Conservation (phyloP, 2,113 vertebrate genomes). For the Carettochelys insculpta region DNA sequence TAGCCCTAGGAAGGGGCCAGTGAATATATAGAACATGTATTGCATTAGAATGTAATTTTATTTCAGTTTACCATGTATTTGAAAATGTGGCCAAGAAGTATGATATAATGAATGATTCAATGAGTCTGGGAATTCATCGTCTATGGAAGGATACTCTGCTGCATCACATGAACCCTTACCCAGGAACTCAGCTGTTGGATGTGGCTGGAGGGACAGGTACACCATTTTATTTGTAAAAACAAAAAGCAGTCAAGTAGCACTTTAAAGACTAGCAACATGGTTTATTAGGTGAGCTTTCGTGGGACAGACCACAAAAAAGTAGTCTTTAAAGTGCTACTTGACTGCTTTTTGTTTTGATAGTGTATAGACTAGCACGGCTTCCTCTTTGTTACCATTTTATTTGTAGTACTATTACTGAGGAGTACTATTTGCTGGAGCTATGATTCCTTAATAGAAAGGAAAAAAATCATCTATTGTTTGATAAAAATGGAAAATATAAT, state of each 20-base stretch:
- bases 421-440: neutral
- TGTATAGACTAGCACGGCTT: too few species aligned
- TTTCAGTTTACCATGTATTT: slow-evolving; percentile 92
- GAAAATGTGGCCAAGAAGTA: slow-evolving; percentile 94
- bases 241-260: too few species aligned
- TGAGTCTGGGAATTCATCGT: slow-evolving; percentile 94
- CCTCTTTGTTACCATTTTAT: neutral
- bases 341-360: too few species aligned
- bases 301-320: too few species aligned
- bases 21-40: fast-evolving
- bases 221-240: neutral
- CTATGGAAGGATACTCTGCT: slow-evolving; percentile 93
- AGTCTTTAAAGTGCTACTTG: too few species aligned
- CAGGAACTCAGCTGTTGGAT: slow-evolving; percentile 88
- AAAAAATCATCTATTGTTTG: neutral
- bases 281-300: too few species aligned
- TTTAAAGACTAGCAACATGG: too few species aligned
- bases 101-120: slow-evolving; percentile 96
- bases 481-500: neutral
- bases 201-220: slow-evolving; percentile 96
- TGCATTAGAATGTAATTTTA: neutral
- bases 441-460: neutral
- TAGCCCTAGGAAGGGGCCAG: neutral
- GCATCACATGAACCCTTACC: slow-evolving; percentile 88
- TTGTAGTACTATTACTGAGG: neutral